Base-by-base conservation (phyloP, 2,797 vertebrate species). In the Clarias laeviceps region DNA sequence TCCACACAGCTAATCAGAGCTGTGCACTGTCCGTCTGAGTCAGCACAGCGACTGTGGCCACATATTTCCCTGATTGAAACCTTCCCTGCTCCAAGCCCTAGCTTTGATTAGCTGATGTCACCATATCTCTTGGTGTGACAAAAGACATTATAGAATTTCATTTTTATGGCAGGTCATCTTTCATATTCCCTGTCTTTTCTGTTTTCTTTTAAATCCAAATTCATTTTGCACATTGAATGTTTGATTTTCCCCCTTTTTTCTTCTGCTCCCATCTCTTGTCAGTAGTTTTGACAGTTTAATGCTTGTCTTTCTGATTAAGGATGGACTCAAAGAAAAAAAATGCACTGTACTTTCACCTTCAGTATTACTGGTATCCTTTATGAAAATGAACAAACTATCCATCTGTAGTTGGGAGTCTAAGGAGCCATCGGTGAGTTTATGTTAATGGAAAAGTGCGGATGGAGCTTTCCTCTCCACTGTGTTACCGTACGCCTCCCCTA, bases 151-250 rank as follows among this genome's bases (percentile, higher is more conserved):
- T 94, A 92, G 94, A 93, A 94, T 95, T 94, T 95, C 92, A 93
- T 93, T 91, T 95, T 94, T 92, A 92, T 94, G 93, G 93, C 93
- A 94, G 95, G 94, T 95, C 94, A 94, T 96, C 94, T 94, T 93
- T 95, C 94, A 95, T 94, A 94, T 95, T 92, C 94, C 94, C 94
- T 95, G 95, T 95, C 92, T 94, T 93, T 94, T 92, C 90, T 92
- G 91, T 95, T 94, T 94, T 94, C 90, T 88, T 92, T 93, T 90
- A 92, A 93, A 93, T 95, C n/a, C 93, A 93, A 93, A 94, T 95
- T 95, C 93, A 94, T 95, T 95, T 94, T 94, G 93, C 93, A 92
- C 94, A 94, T 95, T 95, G 94, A 95, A 95, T 95, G 95, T 95
- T 93, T 95, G 95, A 95, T 91, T 84, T 83, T 66, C 81, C 73